These are phyloP conservation scores for Corbicula japonica DNA, from an alignment of 2,888 invertebrate genomes.

Conservation along the genomic window DNA sequence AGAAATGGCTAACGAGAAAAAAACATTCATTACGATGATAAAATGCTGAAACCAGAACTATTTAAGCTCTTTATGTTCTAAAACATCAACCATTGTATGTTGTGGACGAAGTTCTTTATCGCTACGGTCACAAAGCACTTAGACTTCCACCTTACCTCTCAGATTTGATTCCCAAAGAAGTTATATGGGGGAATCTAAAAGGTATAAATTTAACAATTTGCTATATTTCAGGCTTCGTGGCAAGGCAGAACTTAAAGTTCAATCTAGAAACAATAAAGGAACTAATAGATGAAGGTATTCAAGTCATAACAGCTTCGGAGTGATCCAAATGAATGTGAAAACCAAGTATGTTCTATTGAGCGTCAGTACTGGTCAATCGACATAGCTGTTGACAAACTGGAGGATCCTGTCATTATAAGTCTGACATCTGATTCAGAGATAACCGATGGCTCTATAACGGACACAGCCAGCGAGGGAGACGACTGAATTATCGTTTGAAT, in stretches of 20 bases:
- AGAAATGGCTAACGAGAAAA: neutral
- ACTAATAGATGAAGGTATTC: neutral
- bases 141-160: slow-evolving; percentile 30
- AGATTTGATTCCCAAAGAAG: slow-evolving; percentile 22
- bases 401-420: neutral
- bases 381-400: neutral
- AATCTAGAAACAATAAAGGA: neutral
- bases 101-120: neutral
- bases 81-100: slow-evolving; percentile 1
- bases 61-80: neutral
- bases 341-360: neutral
- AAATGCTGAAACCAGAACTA: slow-evolving; percentile 20
- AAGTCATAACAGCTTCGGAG: neutral
- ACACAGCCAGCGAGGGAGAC: neutral
- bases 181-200: slow-evolving; percentile 31
- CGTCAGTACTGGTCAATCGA: neutral
- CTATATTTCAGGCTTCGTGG: neutral
- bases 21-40: neutral
- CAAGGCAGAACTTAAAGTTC: neutral
- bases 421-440: neutral
- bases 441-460: neutral
- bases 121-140: slow-evolving; percentile 12
- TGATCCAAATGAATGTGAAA: neutral
- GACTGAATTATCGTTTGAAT: neutral
- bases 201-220: neutral